Evolutionary conservation across 2,113 vertebrate genomes (phyloP), one percentile per base, ranked within the genome.

Genomic region (Thinocorus orbignyianus): DNA sequence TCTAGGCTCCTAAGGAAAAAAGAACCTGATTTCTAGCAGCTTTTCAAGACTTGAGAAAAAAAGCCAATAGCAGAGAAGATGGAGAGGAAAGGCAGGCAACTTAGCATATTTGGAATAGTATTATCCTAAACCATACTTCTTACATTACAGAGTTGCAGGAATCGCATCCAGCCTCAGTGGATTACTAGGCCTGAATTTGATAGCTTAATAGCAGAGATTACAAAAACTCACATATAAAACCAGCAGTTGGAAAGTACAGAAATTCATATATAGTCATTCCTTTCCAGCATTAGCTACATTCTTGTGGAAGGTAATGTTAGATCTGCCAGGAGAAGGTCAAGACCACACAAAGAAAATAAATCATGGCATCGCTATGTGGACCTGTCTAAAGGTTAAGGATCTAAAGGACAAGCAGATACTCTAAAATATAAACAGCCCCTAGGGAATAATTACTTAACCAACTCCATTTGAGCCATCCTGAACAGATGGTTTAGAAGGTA

Each of bases 371-470:
- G 57, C 94, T 95, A 96, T 93, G 90, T 77, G 77, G 95, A 96
- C 96, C 86, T 95, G 95, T 81, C 93, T 97, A 98, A 98, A 98
- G 97, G 97, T 98, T 98, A 98, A 97, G 94, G 79, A 98, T 84
- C 96, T 95, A 97, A 98, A 95, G 95, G 92, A 98, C 90, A 96
- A 96, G 94, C 61, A 96, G 86, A 95, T 97, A 96, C 79, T 93
- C 95, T 80, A 96, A 95, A 93, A 60, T 78, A 94, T 71, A 94
- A 97, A 96, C 96, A 89, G 91, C 37, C 92, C 89, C 86, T 88
- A 60, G 49, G 68, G 92, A 54, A 84, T 72, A 96, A 97, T 97
- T 92, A 95, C 86, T 97, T 97, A 95, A 94, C 68, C 70, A 86
- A 85, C 60, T 92, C 61, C 80, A 86, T 84, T 85, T 93, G 80